Percentiles rank a stretch among this genome's conserved stretches.
phyloP scores from a whole-genome alignment of 2,797 vertebrate genomes.

The Rhinichthys osculus region DNA sequence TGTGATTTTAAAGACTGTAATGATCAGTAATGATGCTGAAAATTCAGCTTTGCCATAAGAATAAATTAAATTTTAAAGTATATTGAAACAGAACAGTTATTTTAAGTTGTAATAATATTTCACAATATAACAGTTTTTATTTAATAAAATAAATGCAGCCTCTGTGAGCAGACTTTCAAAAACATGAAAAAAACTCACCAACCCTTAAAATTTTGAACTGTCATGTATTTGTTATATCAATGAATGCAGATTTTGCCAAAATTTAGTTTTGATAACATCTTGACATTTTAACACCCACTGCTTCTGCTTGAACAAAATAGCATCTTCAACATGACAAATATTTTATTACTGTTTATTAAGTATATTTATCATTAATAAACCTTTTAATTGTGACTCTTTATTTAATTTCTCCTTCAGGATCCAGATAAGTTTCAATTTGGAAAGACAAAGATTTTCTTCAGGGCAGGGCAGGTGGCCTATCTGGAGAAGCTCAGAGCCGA shows the following conservation, averaged over 20 bases:
- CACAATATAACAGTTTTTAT: neutral
- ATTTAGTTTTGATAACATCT: neutral
- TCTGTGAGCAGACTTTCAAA: neutral
- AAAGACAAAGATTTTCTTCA: conserved; percentile 96
- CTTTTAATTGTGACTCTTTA: neutral
- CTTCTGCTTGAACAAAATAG: neutral
- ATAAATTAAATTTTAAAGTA: neutral
- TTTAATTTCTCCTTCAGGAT: conserved; percentile 77
- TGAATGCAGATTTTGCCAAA: neutral
- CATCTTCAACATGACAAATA: neutral
- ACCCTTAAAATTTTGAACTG: neutral
- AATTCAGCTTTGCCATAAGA: neutral
- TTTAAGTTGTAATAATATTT: neutral
- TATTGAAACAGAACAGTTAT: neutral
- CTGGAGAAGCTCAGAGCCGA: conserved; percentile 93
- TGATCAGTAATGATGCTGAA: neutral
- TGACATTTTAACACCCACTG: conserved; percentile 5
- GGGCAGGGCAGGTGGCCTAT: conserved; percentile 95
- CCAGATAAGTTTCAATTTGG: conserved; percentile 97
- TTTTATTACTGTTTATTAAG: neutral
- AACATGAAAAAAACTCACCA: neutral
- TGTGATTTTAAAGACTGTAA: neutral
- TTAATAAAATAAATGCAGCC: neutral
- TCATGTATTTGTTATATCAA: neutral
- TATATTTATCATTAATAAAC: neutral